Conservation (phyloP, 2,797 vertebrate genomes). For the Anniella stebbinsi region DNA sequence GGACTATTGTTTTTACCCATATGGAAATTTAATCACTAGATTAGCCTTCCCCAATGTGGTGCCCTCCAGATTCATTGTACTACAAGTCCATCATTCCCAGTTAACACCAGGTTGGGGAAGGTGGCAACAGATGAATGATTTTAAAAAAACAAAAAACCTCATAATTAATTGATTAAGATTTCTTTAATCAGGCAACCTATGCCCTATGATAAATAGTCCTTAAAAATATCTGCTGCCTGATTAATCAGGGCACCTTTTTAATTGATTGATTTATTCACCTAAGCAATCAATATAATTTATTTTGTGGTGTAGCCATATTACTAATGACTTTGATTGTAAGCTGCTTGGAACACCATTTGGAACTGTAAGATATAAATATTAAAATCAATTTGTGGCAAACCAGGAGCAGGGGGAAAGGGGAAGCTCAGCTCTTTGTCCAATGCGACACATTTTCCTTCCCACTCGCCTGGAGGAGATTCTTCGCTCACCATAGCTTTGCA, state of each 20-base stretch:
- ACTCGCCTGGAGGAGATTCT: background rate
- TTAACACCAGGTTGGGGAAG: too few relatives aligned
- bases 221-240: background rate
- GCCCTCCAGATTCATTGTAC: too few relatives aligned
- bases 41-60: too few relatives aligned
- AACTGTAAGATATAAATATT: background rate
- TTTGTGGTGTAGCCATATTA: background rate
- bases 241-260: constrained; percentile 9
- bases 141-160: background rate
- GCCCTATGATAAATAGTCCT: background rate
- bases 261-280: background rate
- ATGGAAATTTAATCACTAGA: too few relatives aligned
- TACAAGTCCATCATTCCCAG: too few relatives aligned
- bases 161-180: background rate
- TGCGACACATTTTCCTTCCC: background rate
- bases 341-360: background rate
- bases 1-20: too few relatives aligned
- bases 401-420: too few relatives aligned
- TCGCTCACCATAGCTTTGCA: background rate
- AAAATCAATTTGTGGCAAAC: background rate
- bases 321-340: background rate
- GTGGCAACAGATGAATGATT: background rate
- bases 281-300: background rate
- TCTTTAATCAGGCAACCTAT: background rate
- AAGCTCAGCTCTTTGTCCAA: background rate